phyloP scores from a whole-genome alignment of 2,113 vertebrate species.

The Falco punctatus region DNA sequence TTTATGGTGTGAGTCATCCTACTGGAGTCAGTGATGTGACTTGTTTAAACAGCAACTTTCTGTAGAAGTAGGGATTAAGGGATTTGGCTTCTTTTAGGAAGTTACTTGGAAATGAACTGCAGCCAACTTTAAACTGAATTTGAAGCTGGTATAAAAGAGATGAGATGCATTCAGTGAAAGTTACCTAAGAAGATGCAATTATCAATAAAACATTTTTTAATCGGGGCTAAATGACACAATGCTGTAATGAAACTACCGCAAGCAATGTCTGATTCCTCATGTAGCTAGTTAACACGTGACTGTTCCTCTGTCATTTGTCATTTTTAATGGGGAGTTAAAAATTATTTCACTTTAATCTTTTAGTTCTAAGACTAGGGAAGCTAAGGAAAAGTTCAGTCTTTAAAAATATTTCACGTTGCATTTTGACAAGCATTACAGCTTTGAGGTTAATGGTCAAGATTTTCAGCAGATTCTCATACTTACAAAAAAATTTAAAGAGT shows the following conservation, averaged over 20 bases:
- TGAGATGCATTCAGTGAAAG: neutral
- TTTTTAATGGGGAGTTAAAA: neutral
- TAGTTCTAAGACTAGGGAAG: neutral
- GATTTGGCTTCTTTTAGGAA: neutral
- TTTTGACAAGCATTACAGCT: neutral
- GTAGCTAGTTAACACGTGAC: neutral
- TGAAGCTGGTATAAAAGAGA: neutral
- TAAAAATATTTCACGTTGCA: neutral
- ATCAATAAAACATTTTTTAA: neutral
- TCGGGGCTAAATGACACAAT: neutral
- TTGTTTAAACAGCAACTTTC: constrained; percentile 10
- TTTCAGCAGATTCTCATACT: neutral
- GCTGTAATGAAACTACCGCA: neutral
- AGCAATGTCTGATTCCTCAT: neutral
- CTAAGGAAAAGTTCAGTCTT: neutral
- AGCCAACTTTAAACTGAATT: neutral
- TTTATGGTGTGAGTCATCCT: constrained; percentile 22
- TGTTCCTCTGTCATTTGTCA: neutral
- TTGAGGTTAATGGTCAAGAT: neutral
- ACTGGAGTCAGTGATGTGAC: neutral
- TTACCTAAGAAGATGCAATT: neutral
- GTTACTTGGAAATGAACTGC: constrained; percentile 11
- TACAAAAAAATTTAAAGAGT: neutral
- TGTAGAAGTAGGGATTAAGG: neutral
- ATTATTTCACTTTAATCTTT: neutral